phyloP scores from a whole-genome alignment of 35 echinoderm and acorn worm species.

The Ophiothrix spiculata region DNA sequence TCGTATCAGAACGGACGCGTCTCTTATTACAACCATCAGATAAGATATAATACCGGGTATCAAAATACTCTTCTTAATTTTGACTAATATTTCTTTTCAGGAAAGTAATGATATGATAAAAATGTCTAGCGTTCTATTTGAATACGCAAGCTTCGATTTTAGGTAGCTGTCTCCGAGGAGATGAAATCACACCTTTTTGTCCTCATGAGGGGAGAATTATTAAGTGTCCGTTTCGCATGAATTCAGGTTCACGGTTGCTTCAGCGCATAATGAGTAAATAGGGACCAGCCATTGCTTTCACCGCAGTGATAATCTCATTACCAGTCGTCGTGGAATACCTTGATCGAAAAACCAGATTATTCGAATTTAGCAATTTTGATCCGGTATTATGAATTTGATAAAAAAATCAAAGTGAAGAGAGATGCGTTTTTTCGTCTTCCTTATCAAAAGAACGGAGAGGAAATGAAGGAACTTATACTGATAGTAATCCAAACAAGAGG shows the following conservation, averaged over 20 bases:
- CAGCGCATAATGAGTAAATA: background rate
- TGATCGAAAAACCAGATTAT: background rate
- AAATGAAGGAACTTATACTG: too few relatives aligned
- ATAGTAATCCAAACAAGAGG: too few relatives aligned
- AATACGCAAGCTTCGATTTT: background rate
- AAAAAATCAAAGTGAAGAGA: background rate
- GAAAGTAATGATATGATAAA: too few relatives aligned
- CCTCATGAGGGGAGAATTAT: slow-evolving; percentile 5
- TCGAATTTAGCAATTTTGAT: background rate
- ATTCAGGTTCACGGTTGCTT: background rate
- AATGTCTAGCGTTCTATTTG: too few relatives aligned
- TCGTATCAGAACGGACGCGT: background rate
- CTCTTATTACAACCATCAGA: too few relatives aligned
- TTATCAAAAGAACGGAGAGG: too few relatives aligned
- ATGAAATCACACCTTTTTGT: background rate
- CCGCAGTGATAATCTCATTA: background rate
- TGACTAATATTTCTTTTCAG: too few relatives aligned
- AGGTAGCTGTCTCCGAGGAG: background rate
- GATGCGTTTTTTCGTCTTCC: background rate
- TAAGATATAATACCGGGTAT: too few relatives aligned
- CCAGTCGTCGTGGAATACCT: background rate
- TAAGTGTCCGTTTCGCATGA: slow-evolving; percentile 10
- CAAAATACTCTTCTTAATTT: too few relatives aligned
- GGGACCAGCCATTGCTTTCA: background rate
- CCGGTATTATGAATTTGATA: background rate